A percentile compares a stretch with the other conserved stretches of the same genome.
Evolutionary conservation across 1,140 invertebrate genomes (phyloP).

Genomic region (Metopolophium dirhodum): DNA sequence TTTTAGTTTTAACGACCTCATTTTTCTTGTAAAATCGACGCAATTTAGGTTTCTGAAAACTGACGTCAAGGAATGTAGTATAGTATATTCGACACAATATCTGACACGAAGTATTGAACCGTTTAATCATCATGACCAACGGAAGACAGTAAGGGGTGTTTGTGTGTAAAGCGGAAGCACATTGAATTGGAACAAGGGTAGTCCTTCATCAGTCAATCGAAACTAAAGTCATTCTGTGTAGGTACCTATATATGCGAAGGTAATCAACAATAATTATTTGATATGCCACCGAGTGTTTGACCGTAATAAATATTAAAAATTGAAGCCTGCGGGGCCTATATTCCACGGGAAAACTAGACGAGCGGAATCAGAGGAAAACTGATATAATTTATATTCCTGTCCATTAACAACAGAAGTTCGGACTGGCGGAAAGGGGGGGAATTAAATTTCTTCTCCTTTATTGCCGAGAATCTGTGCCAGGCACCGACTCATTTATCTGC

Average conservation of each 20-base stretch:
- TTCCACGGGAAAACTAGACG: neutral
- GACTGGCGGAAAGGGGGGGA: neutral
- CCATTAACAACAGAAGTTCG: constrained; percentile 54
- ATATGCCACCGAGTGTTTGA: neutral
- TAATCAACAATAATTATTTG: constrained; percentile 49
- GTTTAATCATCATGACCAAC: constrained; percentile 1
- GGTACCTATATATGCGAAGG: neutral
- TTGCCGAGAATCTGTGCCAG: constrained; percentile 43
- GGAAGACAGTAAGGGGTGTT: neutral
- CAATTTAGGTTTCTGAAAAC: constrained; percentile 10
- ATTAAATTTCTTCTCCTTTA: constrained; percentile 44
- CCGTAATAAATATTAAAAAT: constrained; percentile 20
- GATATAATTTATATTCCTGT: constrained; percentile 53
- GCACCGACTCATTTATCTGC: constrained; percentile 46
- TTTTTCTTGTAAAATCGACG: constrained; percentile 13
- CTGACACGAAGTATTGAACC: constrained; percentile 17
- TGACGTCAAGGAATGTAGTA: neutral
- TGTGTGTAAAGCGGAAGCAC: neutral
- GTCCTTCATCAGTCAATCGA: neutral
- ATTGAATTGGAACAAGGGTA: neutral
- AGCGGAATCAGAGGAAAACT: neutral
- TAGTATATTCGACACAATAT: neutral
- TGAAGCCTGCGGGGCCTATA: neutral
- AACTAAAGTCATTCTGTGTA: neutral
- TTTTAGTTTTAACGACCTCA: constrained; percentile 16